A percentile compares a stretch with the other conserved stretches of the same genome.
Conservation (phyloP, 2,113 vertebrate genomes). For the Odontophorus gujanensis region DNA sequence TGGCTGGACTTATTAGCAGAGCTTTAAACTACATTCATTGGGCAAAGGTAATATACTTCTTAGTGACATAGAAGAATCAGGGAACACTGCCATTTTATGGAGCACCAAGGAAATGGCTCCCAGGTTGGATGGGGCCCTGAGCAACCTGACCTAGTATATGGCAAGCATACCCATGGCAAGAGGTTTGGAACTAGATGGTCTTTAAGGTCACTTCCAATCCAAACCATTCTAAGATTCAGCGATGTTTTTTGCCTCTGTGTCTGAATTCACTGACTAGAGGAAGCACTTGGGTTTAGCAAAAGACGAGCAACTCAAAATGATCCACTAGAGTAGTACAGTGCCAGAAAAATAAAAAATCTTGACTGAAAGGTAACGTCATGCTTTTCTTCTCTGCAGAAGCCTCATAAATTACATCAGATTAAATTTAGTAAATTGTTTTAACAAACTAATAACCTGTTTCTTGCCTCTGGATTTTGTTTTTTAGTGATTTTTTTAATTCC, state of each 20-base stretch:
- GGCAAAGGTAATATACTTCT: too few relatives aligned
- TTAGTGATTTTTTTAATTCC: neutral
- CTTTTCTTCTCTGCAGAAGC: neutral
- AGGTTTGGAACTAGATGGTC: too few relatives aligned
- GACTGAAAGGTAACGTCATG: neutral
- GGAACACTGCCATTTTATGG: neutral
- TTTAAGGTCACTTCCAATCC: too few relatives aligned
- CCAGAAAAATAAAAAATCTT: neutral
- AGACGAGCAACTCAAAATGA: neutral
- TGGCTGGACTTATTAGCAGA: neutral
- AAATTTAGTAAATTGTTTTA: neutral
- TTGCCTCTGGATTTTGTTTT: neutral
- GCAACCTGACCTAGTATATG: neutral
- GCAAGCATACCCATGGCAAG: too few relatives aligned
- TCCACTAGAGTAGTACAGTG: neutral
- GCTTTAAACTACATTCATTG: neutral
- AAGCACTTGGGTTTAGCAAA: neutral
- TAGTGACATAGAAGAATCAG: neutral
- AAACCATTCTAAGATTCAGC: too few relatives aligned
- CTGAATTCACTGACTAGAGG: neutral
- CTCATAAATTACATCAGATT: neutral
- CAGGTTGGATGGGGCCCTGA: neutral
- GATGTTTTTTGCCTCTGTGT: neutral
- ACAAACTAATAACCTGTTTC: neutral
- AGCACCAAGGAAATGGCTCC: neutral